These are phyloP conservation scores for Brotogeris chrysoptera DNA, from an alignment of 2,797 vertebrate species.

Conservation along the genomic window DNA sequence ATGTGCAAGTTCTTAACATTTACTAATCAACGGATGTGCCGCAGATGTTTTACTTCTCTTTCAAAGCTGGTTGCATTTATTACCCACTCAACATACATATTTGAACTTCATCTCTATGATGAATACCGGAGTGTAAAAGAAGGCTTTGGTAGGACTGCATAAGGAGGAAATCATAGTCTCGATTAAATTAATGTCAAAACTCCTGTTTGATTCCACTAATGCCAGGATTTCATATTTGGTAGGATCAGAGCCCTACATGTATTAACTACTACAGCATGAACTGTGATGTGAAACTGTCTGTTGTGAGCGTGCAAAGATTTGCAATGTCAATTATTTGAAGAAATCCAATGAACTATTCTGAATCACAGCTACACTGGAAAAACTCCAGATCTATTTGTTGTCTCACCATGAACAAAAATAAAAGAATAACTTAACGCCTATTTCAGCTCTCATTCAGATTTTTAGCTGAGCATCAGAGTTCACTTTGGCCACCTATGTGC, in stretches of 20 bases:
- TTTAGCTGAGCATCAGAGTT: neutral
- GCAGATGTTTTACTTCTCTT: neutral
- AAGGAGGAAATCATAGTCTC: neutral
- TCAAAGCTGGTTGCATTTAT: neutral
- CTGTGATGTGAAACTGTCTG: neutral
- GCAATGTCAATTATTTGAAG: neutral
- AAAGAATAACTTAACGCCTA: neutral
- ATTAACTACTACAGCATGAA: conserved; percentile 16
- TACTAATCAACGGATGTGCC: neutral
- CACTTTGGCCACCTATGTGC: neutral
- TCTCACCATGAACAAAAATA: neutral
- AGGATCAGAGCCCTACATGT: neutral
- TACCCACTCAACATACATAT: neutral
- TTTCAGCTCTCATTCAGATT: neutral
- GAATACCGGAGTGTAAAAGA: neutral
- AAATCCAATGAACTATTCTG: neutral
- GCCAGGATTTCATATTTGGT: neutral
- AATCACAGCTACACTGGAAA: neutral
- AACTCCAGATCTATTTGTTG: conserved; percentile 12
- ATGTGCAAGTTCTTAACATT: neutral
- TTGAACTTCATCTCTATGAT: neutral
- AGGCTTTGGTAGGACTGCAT: neutral
- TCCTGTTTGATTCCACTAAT: neutral
- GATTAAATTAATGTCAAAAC: neutral
- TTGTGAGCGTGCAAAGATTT: neutral